Conservation (phyloP, 2,888 invertebrate genomes). For the Drosophila hamatofila region DNA sequence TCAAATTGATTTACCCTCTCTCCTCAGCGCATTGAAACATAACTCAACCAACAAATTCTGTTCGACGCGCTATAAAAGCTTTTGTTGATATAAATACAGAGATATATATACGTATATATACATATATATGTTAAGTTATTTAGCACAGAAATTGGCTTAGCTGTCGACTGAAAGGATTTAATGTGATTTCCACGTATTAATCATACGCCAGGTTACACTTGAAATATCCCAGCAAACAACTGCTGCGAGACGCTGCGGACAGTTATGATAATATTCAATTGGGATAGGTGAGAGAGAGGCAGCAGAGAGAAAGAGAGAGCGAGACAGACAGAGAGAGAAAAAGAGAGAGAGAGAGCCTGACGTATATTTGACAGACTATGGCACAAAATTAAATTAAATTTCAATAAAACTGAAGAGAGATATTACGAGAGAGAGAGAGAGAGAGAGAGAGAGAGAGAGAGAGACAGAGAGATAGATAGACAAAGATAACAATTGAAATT, state of each 20-base stretch:
- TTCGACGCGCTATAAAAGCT: slow-evolving; percentile 19
- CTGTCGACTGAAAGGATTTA: slow-evolving; percentile 54
- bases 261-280: slow-evolving; percentile 64
- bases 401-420: slow-evolving; percentile 38
- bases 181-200: slow-evolving; percentile 66
- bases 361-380: slow-evolving; percentile 59
- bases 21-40: background rate
- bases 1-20: background rate
- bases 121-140: background rate
- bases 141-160: slow-evolving; percentile 13
- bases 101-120: background rate
- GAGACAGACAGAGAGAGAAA: too few relatives aligned
- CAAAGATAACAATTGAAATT: slow-evolving; percentile 20
- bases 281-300: background rate
- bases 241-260: slow-evolving; percentile 25
- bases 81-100: slow-evolving; percentile 5
- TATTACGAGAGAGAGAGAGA: slow-evolving; percentile 3
- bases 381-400: slow-evolving; percentile 45
- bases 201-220: slow-evolving; percentile 70
- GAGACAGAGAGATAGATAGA: background rate
- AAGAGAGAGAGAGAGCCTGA: slow-evolving; percentile 28
- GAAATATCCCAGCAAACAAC: slow-evolving; percentile 37
- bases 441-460: background rate
- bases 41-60: slow-evolving; percentile 37
- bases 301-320: slow-evolving; percentile 1